phyloP scores from a whole-genome alignment of 2,888 invertebrate species.

The Nemoura dubitans region DNA sequence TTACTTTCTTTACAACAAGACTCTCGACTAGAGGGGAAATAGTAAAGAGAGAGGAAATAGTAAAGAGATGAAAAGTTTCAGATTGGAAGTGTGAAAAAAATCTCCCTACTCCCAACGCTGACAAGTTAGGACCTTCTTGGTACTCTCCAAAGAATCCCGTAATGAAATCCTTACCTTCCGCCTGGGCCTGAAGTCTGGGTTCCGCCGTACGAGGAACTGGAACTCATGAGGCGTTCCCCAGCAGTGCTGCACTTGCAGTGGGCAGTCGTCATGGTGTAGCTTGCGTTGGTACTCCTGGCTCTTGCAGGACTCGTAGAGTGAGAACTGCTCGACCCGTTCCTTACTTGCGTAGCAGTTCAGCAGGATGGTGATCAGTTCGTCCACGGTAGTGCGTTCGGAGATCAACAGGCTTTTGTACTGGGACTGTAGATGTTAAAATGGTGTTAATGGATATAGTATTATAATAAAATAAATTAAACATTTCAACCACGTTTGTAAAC shows the following conservation, averaged over 20 bases:
- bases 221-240: conserved; percentile 72
- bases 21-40: too few relatives aligned
- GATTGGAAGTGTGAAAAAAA: too few relatives aligned
- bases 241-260: conserved; percentile 80
- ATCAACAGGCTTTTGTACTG: conserved; percentile 92
- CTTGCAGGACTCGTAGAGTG: conserved; percentile 82
- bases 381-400: conserved; percentile 88
- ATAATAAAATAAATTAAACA: too few relatives aligned
- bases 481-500: too few relatives aligned
- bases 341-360: conserved; percentile 85
- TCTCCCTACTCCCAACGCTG: too few relatives aligned
- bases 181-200: conserved; percentile 77
- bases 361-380: conserved; percentile 84
- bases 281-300: conserved; percentile 89
- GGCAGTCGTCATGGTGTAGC: conserved; percentile 86
- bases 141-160: conserved; percentile 48
- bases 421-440: conserved; percentile 64
- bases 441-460: not conserved
- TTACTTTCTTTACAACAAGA: too few relatives aligned
- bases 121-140: too few relatives aligned
- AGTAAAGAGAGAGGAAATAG: too few relatives aligned
- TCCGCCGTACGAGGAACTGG: conserved; percentile 84
- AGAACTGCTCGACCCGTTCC: conserved; percentile 86
- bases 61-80: too few relatives aligned
- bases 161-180: conserved; percentile 55